Conservation (phyloP, 2,888 invertebrate species). For the Parnassius smintheus region DNA sequence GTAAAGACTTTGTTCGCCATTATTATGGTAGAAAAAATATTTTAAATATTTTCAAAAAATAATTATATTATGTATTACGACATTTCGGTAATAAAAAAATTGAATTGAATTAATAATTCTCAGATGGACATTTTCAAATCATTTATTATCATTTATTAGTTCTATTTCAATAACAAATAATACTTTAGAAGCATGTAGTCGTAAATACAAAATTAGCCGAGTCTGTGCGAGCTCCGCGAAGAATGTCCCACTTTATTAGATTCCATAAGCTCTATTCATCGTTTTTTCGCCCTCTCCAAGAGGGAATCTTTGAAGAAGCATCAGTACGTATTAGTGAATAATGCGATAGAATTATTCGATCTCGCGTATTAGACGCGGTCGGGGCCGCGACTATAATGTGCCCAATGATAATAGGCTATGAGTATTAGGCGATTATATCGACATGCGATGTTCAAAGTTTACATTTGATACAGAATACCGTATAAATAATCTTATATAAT, state of each 20-base stretch:
- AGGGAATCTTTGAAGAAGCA: conserved; percentile 65
- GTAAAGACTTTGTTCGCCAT: too few relatives aligned
- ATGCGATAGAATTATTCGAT: conserved; percentile 74
- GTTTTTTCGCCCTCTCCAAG: conserved; percentile 63
- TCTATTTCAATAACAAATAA: conserved; percentile 26
- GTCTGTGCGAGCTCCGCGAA: conserved; percentile 50
- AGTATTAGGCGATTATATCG: conserved; percentile 65
- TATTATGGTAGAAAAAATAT: too few relatives aligned
- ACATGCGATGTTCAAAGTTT: conserved; percentile 50
- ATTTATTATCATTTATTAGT: too few relatives aligned
- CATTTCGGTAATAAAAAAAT: too few relatives aligned
- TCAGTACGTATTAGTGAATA: conserved; percentile 72
- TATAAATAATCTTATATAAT: not conserved
- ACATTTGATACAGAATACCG: not conserved
- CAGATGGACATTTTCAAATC: too few relatives aligned
- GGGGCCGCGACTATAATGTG: conserved; percentile 54
- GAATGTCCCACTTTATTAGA: conserved; percentile 77
- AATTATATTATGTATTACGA: too few relatives aligned
- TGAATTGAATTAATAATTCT: too few relatives aligned
- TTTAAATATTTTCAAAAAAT: too few relatives aligned
- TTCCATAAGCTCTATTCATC: conserved; percentile 76
- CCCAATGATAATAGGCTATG: conserved; percentile 67
- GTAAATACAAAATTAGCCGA: conserved; percentile 57
- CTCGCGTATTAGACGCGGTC: conserved; percentile 61
- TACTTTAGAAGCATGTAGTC: conserved; percentile 24